Base-by-base conservation (phyloP, 2,888 invertebrate species). In the Lysandra bellargus region DNA sequence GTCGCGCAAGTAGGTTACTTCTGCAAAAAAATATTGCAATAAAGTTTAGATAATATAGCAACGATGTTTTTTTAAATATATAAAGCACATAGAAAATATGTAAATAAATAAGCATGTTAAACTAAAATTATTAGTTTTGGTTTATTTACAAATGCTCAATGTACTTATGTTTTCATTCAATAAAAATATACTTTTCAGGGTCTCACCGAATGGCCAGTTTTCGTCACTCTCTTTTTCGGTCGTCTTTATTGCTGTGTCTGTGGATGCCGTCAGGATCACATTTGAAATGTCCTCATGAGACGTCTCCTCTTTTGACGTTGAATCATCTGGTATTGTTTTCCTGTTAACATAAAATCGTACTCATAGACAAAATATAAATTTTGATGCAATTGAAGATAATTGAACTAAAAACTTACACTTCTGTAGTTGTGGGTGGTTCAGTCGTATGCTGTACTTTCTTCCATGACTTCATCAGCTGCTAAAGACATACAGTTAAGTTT, bases 251-350 rank as follows among this genome's bases (percentile, higher is more conserved):
- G 12, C 64, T 78, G 44, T 80, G 81, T 78, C 44, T 84, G 85
- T 83, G 2, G 85, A 83, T 49, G 81, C n/a, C 53, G 57, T 33
- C 14, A 30, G n/a, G 14, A 23, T 1, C 14, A 49, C 53, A 4
- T 49, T 17, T 30, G 44, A 49, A n/a, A 33, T 33, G 9, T 69
- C 86, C 60, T 86, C 86, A 23, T 81, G 33, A 0, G 81, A 80
- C 17, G 37, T 49, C 17, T 69, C 69, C 0, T 69, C 33, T 9
- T 69, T 69, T 14, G 69, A 14, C 33, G 14, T 14, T 69, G 33
- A 69, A 69, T 69, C 17, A 37, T 69, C 69, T 14, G 14, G 33
- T 69, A 69, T 69, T 14, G 33, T 33, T 37, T 69, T 33, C 14
- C 69, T 69, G 69, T 14, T 33, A 33, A 37, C 33, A 69, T 33